Evolutionary conservation across 2,888 invertebrate species (phyloP).

Genomic region (Zeuzera pyrina): DNA sequence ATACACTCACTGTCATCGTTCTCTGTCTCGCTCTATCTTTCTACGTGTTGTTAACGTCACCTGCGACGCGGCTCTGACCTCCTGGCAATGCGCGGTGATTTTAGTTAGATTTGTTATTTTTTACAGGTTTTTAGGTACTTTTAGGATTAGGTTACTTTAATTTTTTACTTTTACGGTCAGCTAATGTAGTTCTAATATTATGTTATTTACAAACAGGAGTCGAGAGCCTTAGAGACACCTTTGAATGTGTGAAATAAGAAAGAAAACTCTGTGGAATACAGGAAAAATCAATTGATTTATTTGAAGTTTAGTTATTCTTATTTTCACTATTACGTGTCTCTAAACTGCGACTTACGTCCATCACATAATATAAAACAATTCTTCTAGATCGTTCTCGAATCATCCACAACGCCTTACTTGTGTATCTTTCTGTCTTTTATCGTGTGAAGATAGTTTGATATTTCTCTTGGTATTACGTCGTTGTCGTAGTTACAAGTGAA

Average conservation of each 20-base stretch:
- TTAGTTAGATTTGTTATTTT: conserved; percentile 4
- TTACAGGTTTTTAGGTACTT: conserved; percentile 11
- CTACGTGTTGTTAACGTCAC: conserved; percentile 23
- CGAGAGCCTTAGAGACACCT: too few relatives aligned
- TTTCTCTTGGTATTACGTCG: conserved; percentile 45
- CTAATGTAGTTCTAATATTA: too few relatives aligned
- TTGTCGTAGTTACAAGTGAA: conserved; percentile 45
- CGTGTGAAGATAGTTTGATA: conserved; percentile 51
- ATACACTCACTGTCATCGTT: conserved; percentile 42
- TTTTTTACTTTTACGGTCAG: too few relatives aligned
- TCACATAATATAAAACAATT: conserved; percentile 18
- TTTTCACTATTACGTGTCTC: background rate
- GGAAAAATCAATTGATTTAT: too few relatives aligned
- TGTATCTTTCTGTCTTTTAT: conserved; percentile 66
- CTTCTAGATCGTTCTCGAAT: conserved; percentile 55
- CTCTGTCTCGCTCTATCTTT: conserved; percentile 29
- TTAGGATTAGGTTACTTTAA: background rate
- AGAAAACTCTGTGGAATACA: too few relatives aligned
- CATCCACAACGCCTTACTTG: conserved; percentile 69
- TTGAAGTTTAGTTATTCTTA: too few relatives aligned
- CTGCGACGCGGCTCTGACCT: conserved; percentile 21
- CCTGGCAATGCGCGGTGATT: conserved; percentile 22
- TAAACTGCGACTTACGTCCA: background rate
- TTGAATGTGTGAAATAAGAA: too few relatives aligned
- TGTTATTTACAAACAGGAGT: too few relatives aligned